These are phyloP conservation scores for Hymenopus coronatus DNA, from an alignment of 2,888 invertebrate genomes.

Conservation along the genomic window DNA sequence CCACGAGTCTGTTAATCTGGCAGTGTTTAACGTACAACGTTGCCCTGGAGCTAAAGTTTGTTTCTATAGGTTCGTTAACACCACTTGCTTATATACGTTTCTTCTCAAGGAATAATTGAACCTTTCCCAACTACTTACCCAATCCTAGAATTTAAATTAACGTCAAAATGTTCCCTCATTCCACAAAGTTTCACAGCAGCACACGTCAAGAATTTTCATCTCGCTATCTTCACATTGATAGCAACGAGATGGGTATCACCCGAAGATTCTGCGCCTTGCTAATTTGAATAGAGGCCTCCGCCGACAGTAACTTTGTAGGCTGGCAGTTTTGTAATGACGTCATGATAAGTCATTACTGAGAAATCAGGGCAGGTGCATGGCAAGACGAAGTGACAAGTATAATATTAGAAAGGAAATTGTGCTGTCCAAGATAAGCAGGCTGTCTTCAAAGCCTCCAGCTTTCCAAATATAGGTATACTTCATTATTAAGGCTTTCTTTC, in stretches of 20 bases:
- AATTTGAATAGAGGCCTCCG: neutral
- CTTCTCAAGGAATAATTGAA: constrained; percentile 3
- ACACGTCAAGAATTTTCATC: neutral
- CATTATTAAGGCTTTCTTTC: no score
- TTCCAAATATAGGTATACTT: no score
- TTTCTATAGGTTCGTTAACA: neutral
- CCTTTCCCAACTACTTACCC: neutral
- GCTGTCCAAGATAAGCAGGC: neutral
- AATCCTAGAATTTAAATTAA: constrained; percentile 14
- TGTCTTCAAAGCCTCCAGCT: no score
- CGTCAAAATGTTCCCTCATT: neutral
- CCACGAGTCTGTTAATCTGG: neutral
- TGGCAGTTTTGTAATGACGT: neutral
- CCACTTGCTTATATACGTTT: neutral
- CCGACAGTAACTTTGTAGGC: neutral
- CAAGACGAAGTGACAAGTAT: neutral
- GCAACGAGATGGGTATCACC: neutral
- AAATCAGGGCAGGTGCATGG: neutral
- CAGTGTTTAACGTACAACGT: neutral
- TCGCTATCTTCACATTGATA: neutral
- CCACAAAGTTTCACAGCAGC: neutral
- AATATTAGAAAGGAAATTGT: neutral
- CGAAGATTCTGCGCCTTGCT: neutral
- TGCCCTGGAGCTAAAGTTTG: neutral
- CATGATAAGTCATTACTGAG: neutral